Evolutionary conservation across 2,113 vertebrate genomes (phyloP), one percentile per base, ranked within the genome.

Genomic region (Pteruthius melanotis): DNA sequence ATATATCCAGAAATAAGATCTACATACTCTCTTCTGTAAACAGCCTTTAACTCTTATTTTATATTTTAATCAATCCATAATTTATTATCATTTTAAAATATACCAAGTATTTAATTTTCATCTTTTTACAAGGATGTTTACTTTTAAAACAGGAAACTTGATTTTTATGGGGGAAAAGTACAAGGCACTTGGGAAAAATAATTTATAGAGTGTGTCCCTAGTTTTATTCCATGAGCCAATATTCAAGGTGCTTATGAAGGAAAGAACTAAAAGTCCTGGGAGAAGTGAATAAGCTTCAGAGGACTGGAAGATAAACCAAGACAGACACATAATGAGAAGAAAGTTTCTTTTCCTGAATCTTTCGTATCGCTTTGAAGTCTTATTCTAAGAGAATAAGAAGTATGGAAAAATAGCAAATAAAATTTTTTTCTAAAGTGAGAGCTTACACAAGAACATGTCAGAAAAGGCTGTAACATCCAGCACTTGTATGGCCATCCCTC

Each of bases 381-480:
- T 70, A 28, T 44, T 87, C 27, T 85, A 8, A 16, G 42, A 71
- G 5, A 85, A 39, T 26, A 40, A 13, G 22, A 57, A 71, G 13
- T 7, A 23, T 28, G 13, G 61, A 89, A 65, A 68, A 52, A 17
- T 2, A 78, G 14, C 7, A 53, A 57, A 77, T 44, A 30, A 50
- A 63, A 30, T 4, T 31, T 76, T 54, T 77, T 4, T 37, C 26
- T 81, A 1, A 83, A 86, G 23, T 20, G 31, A 52, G 33, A 81
- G 4, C 1, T 90, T 31, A 19, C 2, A 1, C 12, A 49, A 70
- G 53, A 68, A 23, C 0, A 0, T 26, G 10, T 59, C 15, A 68
- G 40, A 68, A 85, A 84, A 63, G 18, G 5, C 16, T 1, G 0
- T 14, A 44, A 26, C 31, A 28, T 10, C 17, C 19, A 60, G 16